A percentile compares a stretch with the other conserved stretches of the same genome.
These are phyloP conservation scores for Drosophila punjabiensis DNA, from an alignment of 1,140 invertebrate species.

Conservation along the genomic window DNA sequence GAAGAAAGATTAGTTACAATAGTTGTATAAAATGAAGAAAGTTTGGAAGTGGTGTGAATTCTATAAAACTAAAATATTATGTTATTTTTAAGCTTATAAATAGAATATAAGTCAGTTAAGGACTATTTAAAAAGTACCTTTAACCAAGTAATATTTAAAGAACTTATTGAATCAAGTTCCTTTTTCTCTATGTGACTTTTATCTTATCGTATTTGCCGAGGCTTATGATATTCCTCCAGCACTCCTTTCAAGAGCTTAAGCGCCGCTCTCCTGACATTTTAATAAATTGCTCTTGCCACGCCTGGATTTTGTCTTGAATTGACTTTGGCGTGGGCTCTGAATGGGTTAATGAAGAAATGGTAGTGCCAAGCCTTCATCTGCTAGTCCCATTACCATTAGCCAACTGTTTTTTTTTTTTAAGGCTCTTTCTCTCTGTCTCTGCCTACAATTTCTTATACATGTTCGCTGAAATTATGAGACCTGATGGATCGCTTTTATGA, in stretches of 20 bases:
- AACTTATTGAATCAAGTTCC: neutral
- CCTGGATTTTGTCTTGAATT: conserved; percentile 21
- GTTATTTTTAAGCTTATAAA: no score
- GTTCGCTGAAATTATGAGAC: conserved; percentile 23
- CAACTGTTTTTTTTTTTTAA: conserved; percentile 4
- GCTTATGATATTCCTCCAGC: conserved; percentile 17
- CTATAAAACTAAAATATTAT: no score
- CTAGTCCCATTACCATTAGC: conserved; percentile 29
- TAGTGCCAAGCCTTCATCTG: conserved; percentile 33
- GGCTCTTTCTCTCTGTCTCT: conserved; percentile 7
- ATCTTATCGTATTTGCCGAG: conserved; percentile 35
- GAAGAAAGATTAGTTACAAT: neutral
- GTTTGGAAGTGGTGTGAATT: neutral
- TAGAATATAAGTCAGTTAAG: no score
- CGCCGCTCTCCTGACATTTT: conserved; percentile 40
- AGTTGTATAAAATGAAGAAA: neutral
- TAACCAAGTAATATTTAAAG: neutral
- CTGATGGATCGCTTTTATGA: conserved; percentile 34
- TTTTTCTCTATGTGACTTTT: conserved; percentile 7
- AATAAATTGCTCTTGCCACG: conserved; percentile 53
- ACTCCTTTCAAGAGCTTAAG: conserved; percentile 10
- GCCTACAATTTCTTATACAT: conserved; percentile 12
- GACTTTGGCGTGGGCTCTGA: conserved; percentile 37
- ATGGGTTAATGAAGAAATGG: conserved; percentile 47
- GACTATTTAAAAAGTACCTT: no score